Evolutionary conservation across 1,140 invertebrate genomes (phyloP), one percentile per base, ranked within the genome.

Genomic region (Parapsyche elsis): DNA sequence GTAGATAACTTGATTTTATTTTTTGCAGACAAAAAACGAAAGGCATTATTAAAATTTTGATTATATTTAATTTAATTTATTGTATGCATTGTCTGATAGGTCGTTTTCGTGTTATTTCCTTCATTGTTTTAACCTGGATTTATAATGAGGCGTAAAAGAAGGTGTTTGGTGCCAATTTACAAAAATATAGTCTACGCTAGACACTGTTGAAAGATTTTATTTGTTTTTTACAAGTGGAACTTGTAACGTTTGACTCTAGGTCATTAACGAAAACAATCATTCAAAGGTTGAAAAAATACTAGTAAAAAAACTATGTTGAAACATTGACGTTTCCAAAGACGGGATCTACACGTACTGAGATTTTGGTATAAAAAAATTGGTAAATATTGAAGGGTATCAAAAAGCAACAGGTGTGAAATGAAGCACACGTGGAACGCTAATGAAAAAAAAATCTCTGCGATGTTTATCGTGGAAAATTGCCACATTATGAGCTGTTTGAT

Each of bases 141-240:
- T 21, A 19, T 61, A 61, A 61, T 61, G 21, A 67, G 24, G 19
- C 24, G 64, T 67, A 67, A 67, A 67, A 23, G 24, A 59, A 64
- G 59, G 59, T 64, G 19, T 53, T 1, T 67, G 64, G 64, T 67
- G 64, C 64, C 64, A 67, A 67, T 67, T 67, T 26, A 67, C 24
- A 67, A 67, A 67, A 30, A 67, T 24, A 67, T 26, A 67, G 24
- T 21, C 16, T 61, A 53, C 10, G 16, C 49, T 14, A 53, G 49
- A 53, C 2, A 53, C 9, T 21, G 24, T 24, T 67, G 64, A 67
- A 67, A 67, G 24, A 67, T 23, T 14, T 4, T 12, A 26, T 12
- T 67, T 67, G 21, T 67, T 67, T 67, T 64, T 30, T 26, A 24
- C 10, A 67, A 10, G 24, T 9, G 9, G 26, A 12, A 67, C 26